Evolutionary conservation across 2,888 invertebrate species (phyloP).

Genomic region (Patella pellucida): DNA sequence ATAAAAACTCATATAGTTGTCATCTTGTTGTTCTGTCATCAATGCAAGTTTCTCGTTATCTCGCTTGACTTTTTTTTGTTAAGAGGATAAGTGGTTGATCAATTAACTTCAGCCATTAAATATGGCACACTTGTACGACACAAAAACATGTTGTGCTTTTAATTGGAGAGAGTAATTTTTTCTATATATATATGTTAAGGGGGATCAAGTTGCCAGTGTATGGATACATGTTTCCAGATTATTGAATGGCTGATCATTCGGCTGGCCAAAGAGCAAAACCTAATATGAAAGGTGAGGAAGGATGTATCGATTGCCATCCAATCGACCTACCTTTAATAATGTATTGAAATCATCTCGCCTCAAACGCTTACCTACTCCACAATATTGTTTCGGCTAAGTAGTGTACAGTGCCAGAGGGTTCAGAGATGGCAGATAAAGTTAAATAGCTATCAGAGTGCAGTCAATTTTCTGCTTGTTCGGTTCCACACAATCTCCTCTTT

Average conservation of each 20-base stretch:
- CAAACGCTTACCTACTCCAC: background rate
- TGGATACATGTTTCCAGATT: background rate
- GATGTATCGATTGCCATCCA: background rate
- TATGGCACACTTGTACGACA: too few relatives aligned
- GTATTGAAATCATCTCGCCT: background rate
- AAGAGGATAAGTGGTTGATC: too few relatives aligned
- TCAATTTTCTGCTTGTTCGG: slow-evolving; percentile 2
- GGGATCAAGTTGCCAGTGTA: background rate
- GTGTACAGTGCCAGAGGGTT: background rate
- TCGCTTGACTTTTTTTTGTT: too few relatives aligned
- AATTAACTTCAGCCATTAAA: too few relatives aligned
- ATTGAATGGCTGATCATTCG: background rate
- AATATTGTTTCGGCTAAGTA: slow-evolving; percentile 1
- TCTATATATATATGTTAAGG: too few relatives aligned
- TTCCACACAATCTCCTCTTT: slow-evolving; percentile 5
- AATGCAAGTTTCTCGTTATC: too few relatives aligned
- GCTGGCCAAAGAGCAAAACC: slow-evolving; percentile 1
- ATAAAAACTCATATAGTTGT: too few relatives aligned
- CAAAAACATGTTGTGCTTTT: too few relatives aligned
- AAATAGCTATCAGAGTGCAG: slow-evolving; percentile 3
- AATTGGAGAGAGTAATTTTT: too few relatives aligned
- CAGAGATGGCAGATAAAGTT: background rate
- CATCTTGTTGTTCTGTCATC: too few relatives aligned
- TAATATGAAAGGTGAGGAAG: background rate
- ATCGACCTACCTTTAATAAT: background rate